Evolutionary conservation across 2,113 vertebrate genomes (phyloP).

Genomic region (Pseudois nayaur): DNA sequence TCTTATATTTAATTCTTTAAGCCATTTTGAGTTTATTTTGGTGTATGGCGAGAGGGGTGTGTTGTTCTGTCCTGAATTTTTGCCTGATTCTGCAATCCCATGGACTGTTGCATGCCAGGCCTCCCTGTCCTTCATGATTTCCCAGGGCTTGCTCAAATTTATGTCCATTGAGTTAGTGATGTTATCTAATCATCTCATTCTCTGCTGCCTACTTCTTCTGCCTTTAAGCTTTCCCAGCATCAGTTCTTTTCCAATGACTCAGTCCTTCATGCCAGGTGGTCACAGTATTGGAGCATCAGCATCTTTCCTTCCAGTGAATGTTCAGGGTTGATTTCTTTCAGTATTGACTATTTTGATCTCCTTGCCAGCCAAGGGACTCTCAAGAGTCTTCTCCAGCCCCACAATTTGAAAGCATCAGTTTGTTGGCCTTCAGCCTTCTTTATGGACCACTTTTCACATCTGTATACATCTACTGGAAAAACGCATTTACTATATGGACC

Average conservation of each 20-base stretch:
- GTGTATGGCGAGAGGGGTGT: background rate
- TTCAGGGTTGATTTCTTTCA: background rate
- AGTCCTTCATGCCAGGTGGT: background rate
- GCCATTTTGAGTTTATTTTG: background rate
- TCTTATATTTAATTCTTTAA: background rate
- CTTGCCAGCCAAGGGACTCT: background rate
- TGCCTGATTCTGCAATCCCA: background rate
- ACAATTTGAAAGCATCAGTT: background rate
- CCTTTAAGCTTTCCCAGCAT: background rate
- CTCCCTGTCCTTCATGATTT: background rate
- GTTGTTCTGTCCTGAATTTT: background rate
- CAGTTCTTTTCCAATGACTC: background rate
- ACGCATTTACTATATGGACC: background rate
- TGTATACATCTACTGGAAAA: background rate
- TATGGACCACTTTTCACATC: background rate
- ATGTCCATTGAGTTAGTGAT: background rate
- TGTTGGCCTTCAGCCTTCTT: background rate
- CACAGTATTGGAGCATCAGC: background rate
- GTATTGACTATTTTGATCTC: background rate
- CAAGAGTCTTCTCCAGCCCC: background rate
- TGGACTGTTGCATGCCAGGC: background rate
- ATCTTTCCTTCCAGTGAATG: background rate
- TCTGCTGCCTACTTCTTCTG: background rate
- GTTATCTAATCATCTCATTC: background rate
- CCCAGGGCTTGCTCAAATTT: background rate